Base-by-base conservation (phyloP, 2,797 vertebrate genomes). In the Pempheris klunzingeri region DNA sequence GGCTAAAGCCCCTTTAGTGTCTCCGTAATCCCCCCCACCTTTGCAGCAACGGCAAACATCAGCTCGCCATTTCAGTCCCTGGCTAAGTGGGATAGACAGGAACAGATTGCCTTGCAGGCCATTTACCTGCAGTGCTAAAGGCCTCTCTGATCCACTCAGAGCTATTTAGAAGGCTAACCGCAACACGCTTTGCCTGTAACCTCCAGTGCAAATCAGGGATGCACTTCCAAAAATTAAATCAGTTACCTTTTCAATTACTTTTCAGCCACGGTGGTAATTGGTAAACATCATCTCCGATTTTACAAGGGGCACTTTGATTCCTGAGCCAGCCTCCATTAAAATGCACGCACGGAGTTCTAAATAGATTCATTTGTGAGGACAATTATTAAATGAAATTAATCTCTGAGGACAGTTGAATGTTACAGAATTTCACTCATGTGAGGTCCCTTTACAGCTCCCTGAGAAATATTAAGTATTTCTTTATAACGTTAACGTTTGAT, bases 101-200 rank as follows among this genome's bases (percentile, higher is more conserved):
- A 83, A 89, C 89, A 91, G 91, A 93, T 93, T 94, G 92, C 88
- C 71, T 83, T 80, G 85, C 88, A 89, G 87, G 87, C 84, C 78
- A 72, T 89, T 87, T 86, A 91, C 87, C 83, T 88, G 74, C 77
- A 77, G 84, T 77, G 61, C 77, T 90, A 77, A 86, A 87, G 84
- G 82, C 78, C 79, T 73, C 74, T 73, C 77, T 84, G 84, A 91
- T 87, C 64, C 87, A 85, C 77, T 90, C 69, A 74, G 72, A 84
- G 73, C 77, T 79, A 71, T 87, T 90, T 80, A 82, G 87, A 77
- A 76, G 79, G 72, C 77, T 67, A 65, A 90, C 82, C 54, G 77
- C 74, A 83, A 57, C 58, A 71, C 77, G 74, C 62, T 71, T 64
- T 71, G 63, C 41, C 14, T 38, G 28, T 57, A 70, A 73, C 71